Percentiles rank a stretch among this genome's conserved stretches.
Evolutionary conservation across 2,888 invertebrate species (phyloP).

Genomic region (Lasius platythorax): DNA sequence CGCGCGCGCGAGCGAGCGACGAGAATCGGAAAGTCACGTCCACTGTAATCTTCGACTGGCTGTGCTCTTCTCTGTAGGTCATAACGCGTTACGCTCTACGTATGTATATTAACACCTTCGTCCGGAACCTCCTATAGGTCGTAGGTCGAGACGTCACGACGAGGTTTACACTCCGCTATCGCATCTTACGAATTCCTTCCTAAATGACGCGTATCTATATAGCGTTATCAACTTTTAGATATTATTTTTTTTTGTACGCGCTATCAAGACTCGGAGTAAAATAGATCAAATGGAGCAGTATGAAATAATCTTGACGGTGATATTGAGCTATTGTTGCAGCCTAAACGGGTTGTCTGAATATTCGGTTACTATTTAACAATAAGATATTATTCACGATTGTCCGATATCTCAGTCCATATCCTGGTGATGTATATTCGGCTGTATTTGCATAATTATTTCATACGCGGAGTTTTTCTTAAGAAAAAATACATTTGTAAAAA

Average conservation of each 20-base stretch:
- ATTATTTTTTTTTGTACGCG: not conserved
- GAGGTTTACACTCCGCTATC: not conserved
- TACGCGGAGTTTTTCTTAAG: not conserved
- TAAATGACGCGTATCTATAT: not conserved
- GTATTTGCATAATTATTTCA: not conserved
- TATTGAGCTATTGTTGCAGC: not conserved
- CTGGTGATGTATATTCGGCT: not conserved
- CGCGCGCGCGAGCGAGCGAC: constrained; percentile 57
- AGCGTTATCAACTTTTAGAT: not conserved
- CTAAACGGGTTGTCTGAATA: not conserved
- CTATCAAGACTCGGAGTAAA: not conserved
- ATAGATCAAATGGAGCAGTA: not conserved
- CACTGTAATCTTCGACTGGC: constrained; percentile 74
- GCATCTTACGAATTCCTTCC: not conserved
- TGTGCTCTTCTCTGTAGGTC: constrained; percentile 64
- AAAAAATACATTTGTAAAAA: not conserved
- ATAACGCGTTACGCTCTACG: constrained; percentile 58
- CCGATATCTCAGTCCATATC: not conserved
- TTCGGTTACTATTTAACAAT: not conserved
- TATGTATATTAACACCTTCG: constrained; percentile 63
- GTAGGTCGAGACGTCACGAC: not conserved
- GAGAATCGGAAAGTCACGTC: constrained; percentile 77
- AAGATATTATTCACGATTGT: not conserved
- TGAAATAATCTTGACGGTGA: not conserved
- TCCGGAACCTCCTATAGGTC: constrained; percentile 24